Conservation (phyloP, 1,140 invertebrate species). For the Platorchestia sp. region DNA sequence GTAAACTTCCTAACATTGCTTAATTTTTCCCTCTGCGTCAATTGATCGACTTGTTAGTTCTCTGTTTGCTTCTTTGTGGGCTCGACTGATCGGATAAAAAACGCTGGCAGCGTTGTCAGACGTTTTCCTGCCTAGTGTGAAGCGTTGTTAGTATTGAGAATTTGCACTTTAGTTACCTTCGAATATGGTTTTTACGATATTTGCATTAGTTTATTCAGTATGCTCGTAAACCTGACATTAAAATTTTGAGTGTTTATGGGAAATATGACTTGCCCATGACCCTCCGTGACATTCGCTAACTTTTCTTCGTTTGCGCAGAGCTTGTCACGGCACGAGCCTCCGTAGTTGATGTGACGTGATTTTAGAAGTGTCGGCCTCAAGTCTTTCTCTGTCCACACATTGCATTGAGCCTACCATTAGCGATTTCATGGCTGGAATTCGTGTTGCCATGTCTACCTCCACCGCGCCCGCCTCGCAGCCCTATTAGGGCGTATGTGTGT, state of each 20-base stretch:
- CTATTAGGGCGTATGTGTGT: not conserved
- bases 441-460: conserved; percentile 15
- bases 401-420: conserved; percentile 23
- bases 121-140: not conserved
- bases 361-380: conserved; percentile 17
- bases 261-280: not conserved
- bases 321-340: conserved; percentile 19
- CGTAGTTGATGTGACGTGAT: not conserved
- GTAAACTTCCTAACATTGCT: conserved; percentile 46
- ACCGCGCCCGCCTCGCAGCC: not conserved
- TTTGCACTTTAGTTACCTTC: not conserved
- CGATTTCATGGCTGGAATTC: conserved; percentile 33
- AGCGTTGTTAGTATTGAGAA: not conserved
- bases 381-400: conserved; percentile 28
- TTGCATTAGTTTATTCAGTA: not conserved
- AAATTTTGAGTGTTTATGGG: not conserved
- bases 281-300: not conserved
- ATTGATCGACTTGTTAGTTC: conserved; percentile 9
- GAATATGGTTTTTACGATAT: not conserved
- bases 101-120: not conserved
- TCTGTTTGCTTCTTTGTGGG: not conserved
- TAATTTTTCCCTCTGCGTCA: conserved; percentile 26
- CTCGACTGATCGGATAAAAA: not conserved
- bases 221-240: not conserved
- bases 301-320: not conserved